Conservation (phyloP, 1,140 invertebrate species). For the Mamestra configurata region DNA sequence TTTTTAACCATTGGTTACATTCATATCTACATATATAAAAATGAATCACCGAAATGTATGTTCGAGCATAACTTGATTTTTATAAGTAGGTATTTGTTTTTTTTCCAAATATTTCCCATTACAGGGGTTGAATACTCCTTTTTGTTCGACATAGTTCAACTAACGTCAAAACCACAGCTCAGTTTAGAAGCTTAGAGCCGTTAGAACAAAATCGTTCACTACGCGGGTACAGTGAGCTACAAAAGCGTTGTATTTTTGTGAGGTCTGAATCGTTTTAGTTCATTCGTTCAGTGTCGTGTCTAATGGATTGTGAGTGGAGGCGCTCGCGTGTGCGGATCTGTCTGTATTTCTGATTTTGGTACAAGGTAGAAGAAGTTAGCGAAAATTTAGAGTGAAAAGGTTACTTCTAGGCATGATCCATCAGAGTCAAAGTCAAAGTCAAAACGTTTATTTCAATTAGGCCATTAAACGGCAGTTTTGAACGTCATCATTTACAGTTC, state of each 20-base stretch:
- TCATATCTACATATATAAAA: too few species aligned
- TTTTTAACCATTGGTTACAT: too few species aligned
- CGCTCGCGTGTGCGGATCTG: conserved; percentile 67
- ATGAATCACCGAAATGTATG: too few species aligned
- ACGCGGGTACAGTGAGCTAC: conserved; percentile 20
- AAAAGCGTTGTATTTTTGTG: conserved; percentile 47
- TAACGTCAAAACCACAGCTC: neutral
- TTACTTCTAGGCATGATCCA: too few species aligned
- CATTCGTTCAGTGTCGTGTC: conserved; percentile 59
- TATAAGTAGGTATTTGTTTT: too few species aligned
- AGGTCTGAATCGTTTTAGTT: conserved; percentile 53
- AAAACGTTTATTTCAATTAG: too few species aligned
- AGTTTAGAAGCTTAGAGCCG: conserved; percentile 20
- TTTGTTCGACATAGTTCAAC: neutral
- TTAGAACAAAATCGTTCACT: conserved; percentile 41
- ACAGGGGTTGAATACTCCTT: neutral
- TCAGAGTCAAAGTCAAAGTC: neutral
- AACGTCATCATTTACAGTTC: too few species aligned
- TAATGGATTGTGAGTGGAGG: conserved; percentile 71
- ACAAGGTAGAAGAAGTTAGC: neutral
- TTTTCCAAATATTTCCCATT: too few species aligned
- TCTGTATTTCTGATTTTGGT: conserved; percentile 47
- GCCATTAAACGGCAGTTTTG: too few species aligned
- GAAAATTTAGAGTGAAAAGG: too few species aligned
- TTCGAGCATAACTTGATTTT: too few species aligned